A percentile compares a stretch with the other conserved stretches of the same genome.
phyloP scores from a whole-genome alignment of 1,140 invertebrate genomes.

The Bombus waltoni region DNA sequence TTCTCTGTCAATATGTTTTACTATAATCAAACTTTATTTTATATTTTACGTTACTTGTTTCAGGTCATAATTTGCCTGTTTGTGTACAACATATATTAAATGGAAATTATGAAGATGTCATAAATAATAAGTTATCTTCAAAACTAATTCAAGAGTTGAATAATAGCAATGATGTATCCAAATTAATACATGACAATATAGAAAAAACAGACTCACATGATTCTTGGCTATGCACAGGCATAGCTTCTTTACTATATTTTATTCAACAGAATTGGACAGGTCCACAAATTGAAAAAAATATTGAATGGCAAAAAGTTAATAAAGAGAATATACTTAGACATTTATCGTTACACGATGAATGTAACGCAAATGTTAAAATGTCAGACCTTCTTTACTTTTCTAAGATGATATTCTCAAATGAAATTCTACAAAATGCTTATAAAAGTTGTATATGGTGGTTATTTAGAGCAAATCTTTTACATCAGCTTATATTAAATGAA shows the following conservation, averaged over 20 bases:
- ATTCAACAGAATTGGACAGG: conserved; percentile 92
- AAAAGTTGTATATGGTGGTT: conserved; percentile 88
- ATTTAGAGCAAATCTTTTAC: conserved; percentile 87
- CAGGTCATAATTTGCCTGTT: conserved; percentile 21
- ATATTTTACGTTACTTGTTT: conserved; percentile 33
- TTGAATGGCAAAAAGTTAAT: conserved; percentile 82
- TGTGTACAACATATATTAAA: conserved; percentile 52
- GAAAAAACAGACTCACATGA: conserved; percentile 24
- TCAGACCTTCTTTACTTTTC: conserved; percentile 87
- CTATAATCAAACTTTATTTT: background rate
- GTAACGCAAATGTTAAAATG: conserved; percentile 85
- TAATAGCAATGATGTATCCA: conserved; percentile 43
- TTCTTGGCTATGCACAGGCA: conserved; percentile 81
- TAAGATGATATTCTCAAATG: conserved; percentile 84
- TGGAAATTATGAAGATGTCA: conserved; percentile 54
- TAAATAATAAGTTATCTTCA: conserved; percentile 50
- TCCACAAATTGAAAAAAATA: conserved; percentile 82
- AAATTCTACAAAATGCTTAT: conserved; percentile 78
- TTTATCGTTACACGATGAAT: conserved; percentile 73
- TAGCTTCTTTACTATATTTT: conserved; percentile 88
- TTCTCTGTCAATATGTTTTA: background rate
- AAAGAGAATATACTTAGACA: conserved; percentile 83
- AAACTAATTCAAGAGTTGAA: conserved; percentile 27
- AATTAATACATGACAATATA: conserved; percentile 55
- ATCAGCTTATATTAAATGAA: conserved; percentile 90